Evolutionary conservation across 2,797 vertebrate genomes (phyloP).

Genomic region (Moxostoma hubbsi): DNA sequence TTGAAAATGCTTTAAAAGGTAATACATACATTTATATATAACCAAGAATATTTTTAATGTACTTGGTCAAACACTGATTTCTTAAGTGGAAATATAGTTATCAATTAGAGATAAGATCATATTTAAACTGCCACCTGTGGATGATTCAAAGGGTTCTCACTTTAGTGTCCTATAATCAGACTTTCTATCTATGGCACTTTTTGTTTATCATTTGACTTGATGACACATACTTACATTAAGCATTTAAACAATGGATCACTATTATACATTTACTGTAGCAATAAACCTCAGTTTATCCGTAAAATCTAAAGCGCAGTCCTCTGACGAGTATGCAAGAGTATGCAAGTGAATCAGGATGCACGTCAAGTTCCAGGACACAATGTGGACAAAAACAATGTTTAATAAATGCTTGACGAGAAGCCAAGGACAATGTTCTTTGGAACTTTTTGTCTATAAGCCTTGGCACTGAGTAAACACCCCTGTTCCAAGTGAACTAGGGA

Average conservation of each 20-base stretch:
- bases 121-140: too few relatives aligned
- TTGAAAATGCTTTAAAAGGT: too few relatives aligned
- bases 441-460: conserved; percentile 36
- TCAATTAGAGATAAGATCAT: too few relatives aligned
- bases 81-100: too few relatives aligned
- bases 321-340: conserved; percentile 1
- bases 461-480: conserved; percentile 20
- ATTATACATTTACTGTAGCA: background rate
- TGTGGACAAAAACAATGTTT: conserved; percentile 19
- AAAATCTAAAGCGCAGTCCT: background rate
- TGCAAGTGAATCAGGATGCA: background rate
- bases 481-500: background rate
- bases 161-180: background rate
- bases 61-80: too few relatives aligned
- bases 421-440: conserved; percentile 12
- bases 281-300: background rate
- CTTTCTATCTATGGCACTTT: background rate
- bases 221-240: background rate
- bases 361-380: background rate
- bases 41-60: too few relatives aligned
- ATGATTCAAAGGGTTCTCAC: background rate
- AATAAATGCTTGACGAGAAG: background rate
- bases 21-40: too few relatives aligned
- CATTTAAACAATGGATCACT: background rate
- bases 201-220: background rate